Base-by-base conservation (phyloP, 2,888 invertebrate genomes). In the Diaperis boleti region DNA sequence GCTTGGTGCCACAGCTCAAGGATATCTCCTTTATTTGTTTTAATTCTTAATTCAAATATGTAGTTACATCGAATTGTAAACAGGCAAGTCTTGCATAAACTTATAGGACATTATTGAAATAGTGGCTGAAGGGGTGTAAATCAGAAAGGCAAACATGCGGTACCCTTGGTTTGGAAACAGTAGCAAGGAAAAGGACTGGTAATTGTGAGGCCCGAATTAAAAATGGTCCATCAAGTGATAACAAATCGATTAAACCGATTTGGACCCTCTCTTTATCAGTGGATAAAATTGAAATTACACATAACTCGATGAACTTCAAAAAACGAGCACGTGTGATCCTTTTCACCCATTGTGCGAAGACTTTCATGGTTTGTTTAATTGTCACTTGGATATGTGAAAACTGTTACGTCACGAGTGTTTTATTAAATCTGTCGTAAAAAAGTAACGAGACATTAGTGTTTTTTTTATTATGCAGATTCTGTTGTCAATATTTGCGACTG, bases 261-360 rank as follows among this genome's bases (percentile, higher is more conserved):
- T 20, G 3, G 3, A 20, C 6, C 6, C 4, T n/a, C 6, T 13
- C 14, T 14, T 39, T 39, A 39, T 39, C 14, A 39, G 39, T 39
- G 39, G 15, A 8, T 39, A 39, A 39, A 14, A 39, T 39, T 39
- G 14, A 39, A 17, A 39, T 39, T 13, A 13, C 14, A 13, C 10
- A 13, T 37, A 3, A 39, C 7, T 10, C 39, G 39, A 39, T 37
- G 37, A 13, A 37, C 37, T 14, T 37, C 37, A 13, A 2, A 13
- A 39, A 39, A 39, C 14, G 15, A 39, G 39, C 39, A 39, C 39
- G 39, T 39, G 39, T 39, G 39, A 39, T 39, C 8, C 15, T 39
- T 39, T 39, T 39, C 39, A 39, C 39, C 39, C 7, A 39, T 39
- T 39, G 39, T 39, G 13, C n/a, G n/a, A n/a, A 37, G 39, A 39